Evolutionary conservation across 2,888 invertebrate species (phyloP).

Genomic region (Noctua janthe): DNA sequence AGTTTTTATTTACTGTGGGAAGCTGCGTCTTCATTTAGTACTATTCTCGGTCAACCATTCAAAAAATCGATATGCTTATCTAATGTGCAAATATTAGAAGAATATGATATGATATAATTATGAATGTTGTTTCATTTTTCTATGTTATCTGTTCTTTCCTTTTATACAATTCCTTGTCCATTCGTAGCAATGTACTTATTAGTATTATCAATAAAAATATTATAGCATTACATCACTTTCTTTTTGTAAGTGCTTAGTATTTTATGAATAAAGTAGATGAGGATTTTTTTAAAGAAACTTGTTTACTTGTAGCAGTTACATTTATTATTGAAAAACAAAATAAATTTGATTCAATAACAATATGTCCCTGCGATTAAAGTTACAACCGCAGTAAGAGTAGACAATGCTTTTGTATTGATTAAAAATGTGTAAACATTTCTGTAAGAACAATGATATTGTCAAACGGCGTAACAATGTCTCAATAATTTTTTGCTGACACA

Average conservation of each 20-base stretch:
- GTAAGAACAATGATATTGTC: conserved; percentile 9
- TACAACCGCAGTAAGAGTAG: neutral
- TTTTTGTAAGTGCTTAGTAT: conserved; percentile 61
- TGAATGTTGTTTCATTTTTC: conserved; percentile 76
- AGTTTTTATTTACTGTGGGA: conserved; percentile 82
- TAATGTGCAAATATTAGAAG: conserved; percentile 82
- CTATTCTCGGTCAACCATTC: conserved; percentile 76
- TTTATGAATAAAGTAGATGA: conserved; percentile 56
- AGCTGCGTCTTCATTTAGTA: conserved; percentile 72
- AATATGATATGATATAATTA: conserved; percentile 65
- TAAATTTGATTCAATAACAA: neutral
- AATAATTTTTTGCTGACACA: neutral
- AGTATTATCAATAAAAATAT: conserved; percentile 60
- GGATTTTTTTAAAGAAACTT: conserved; percentile 42
- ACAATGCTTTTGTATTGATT: neutral
- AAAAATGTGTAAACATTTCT: neutral
- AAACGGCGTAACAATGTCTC: neutral
- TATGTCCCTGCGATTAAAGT: neutral
- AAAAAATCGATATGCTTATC: conserved; percentile 76
- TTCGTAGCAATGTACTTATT: conserved; percentile 59
- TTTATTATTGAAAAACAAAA: conserved; percentile 47
- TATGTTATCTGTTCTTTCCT: conserved; percentile 50
- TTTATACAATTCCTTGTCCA: conserved; percentile 61
- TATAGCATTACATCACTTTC: conserved; percentile 54
- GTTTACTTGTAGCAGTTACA: conserved; percentile 44